Base-by-base conservation (phyloP, 2,113 vertebrate genomes). In the Ciconia stormi region DNA sequence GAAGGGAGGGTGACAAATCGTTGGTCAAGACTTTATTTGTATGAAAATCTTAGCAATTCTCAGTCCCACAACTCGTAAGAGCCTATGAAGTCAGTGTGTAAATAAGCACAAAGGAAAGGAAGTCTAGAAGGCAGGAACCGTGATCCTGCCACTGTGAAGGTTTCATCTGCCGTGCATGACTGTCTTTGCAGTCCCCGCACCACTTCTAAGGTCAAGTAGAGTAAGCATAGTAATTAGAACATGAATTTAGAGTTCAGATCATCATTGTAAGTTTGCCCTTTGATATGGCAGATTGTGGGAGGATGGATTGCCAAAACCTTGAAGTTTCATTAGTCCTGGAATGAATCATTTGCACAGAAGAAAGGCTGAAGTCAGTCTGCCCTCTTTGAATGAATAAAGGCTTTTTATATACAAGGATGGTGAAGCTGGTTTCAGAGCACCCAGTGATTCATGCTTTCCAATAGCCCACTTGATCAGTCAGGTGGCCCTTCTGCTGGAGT, bases 301-400 rank as follows among this genome's bases (percentile, higher is more conserved):
- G 71, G 83, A 79, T 40, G 18, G 76, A 53, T 69, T 90, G 85
- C 42, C 69, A 78, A 82, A 93, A 92, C 49, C 77, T 80, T 82
- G 80, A 84, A 10, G 16, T 94, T 91, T 90, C 79, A 79, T 93
- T 96, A 91, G 79, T 90, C 40, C 50, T 69, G 34, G 59, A 86
- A 92, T 89, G 90, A 97, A 86, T 92, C 52, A 94, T 94, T 95
- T 95, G 40, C 7, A 6, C 56, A 82, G 40, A 62, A 93, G 71
- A 89, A 84, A 91, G 50, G 44, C 85, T 89, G 66, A 84, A 96
- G 91, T 94, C 82, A 94, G 59, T 34, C 32, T 94, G 84, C 58
- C 76, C 87, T 95, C 79, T 94, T 82, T 62, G 79, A 69, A 73
- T 66, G 26, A 77, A 74, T 79, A 52, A 30, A 82, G 18, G 15